These are phyloP conservation scores for Lissonota sp. DNA, from an alignment of 2,888 invertebrate genomes.

Conservation along the genomic window DNA sequence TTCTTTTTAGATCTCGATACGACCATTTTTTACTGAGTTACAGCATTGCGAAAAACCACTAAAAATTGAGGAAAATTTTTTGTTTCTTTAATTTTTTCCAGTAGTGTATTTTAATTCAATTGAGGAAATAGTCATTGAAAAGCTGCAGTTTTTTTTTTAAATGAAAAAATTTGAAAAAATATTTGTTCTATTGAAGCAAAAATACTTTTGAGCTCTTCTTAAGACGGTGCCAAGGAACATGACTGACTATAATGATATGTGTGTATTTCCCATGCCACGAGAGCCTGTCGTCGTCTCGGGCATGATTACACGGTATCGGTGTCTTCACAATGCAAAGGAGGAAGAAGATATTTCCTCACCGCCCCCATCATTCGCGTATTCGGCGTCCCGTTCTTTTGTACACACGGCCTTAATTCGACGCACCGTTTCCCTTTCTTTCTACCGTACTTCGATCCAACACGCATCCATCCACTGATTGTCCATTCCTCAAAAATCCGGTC, in stretches of 20 bases:
- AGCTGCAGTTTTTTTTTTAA: background rate
- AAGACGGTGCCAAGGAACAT: background rate
- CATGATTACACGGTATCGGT: conserved; percentile 81
- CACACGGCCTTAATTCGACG: conserved; percentile 4
- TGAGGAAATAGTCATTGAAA: background rate
- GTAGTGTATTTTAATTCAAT: background rate
- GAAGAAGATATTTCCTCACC: conserved; percentile 63
- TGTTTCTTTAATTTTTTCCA: too few relatives aligned
- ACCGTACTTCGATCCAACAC: conserved; percentile 33
- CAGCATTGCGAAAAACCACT: too few relatives aligned
- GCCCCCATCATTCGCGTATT: conserved; percentile 28
- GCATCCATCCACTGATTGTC: conserved; percentile 41
- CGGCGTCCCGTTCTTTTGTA: background rate
- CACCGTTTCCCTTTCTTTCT: conserved; percentile 43
- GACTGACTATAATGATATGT: conserved; percentile 76
- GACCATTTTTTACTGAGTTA: too few relatives aligned
- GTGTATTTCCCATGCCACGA: conserved; percentile 78
- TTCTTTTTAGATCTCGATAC: too few relatives aligned
- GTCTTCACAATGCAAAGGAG: conserved; percentile 75
- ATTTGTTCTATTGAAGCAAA: too few relatives aligned
- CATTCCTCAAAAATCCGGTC: too few relatives aligned
- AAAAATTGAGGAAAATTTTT: too few relatives aligned
- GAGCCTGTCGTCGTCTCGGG: conserved; percentile 52
- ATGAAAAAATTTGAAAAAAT: background rate
- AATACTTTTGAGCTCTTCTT: too few relatives aligned